A percentile compares a stretch with the other conserved stretches of the same genome.
phyloP scores from a whole-genome alignment of 2,113 vertebrate genomes.

The Sus scrofa region DNA sequence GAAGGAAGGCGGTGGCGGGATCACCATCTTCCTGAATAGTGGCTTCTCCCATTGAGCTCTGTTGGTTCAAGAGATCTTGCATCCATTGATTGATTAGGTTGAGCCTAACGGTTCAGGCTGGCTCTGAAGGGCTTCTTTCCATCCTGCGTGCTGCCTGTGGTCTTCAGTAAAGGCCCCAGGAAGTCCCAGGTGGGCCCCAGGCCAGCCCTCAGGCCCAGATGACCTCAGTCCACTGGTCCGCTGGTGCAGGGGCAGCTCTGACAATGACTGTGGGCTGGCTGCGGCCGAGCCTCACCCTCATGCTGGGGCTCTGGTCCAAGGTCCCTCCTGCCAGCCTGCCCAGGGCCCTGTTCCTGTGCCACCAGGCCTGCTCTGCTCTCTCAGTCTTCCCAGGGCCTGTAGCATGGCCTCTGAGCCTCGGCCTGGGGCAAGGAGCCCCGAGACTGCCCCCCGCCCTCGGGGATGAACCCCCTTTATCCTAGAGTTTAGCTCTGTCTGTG shows the following conservation, averaged over 20 bases:
- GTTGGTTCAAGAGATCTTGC: background rate
- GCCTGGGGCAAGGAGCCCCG: background rate
- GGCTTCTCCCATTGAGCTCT: background rate
- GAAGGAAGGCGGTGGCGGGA: background rate
- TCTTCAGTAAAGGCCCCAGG: background rate
- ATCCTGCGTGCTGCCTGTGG: background rate
- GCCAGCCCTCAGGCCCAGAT: background rate
- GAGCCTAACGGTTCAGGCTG: accelerated
- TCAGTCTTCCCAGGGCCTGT: background rate
- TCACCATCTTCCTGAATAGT: background rate
- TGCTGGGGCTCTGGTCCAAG: too few species aligned
- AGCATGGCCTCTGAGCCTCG: background rate
- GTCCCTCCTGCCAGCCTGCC: background rate
- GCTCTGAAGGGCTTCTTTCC: background rate
- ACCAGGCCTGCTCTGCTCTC: background rate
- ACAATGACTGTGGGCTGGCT: background rate
- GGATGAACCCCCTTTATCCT: too few species aligned
- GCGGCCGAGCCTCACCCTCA: background rate
- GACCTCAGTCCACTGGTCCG: background rate
- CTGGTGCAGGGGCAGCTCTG: background rate
- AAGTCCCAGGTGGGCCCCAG: background rate
- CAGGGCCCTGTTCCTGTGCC: background rate
- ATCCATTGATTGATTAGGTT: background rate
- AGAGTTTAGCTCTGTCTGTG: too few species aligned
- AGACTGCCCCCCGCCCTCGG: background rate